These are phyloP conservation scores for Mythimna impura DNA, from an alignment of 2,888 invertebrate species.

Conservation along the genomic window DNA sequence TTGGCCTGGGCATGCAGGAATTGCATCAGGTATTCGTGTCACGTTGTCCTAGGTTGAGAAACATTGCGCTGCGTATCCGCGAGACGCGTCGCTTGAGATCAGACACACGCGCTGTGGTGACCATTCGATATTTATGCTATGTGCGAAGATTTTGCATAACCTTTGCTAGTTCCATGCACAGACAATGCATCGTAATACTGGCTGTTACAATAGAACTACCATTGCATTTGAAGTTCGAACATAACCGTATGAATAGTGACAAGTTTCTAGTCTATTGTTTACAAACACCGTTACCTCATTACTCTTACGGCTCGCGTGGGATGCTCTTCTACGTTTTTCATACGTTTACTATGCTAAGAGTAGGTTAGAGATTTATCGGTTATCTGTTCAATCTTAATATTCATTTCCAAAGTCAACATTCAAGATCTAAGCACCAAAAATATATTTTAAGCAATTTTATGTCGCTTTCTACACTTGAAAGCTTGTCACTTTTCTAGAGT, in stretches of 20 bases:
- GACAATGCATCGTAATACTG: constrained; percentile 46
- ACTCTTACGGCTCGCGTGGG: constrained; percentile 45
- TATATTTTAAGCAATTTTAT: too few species aligned
- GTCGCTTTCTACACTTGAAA: not conserved
- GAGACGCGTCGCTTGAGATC: constrained; percentile 1
- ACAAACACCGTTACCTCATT: constrained; percentile 54
- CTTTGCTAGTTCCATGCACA: constrained; percentile 8
- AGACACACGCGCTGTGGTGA: not conserved
- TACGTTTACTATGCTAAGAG: constrained; percentile 23
- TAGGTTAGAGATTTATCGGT: constrained; percentile 15
- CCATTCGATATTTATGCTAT: constrained; percentile 24
- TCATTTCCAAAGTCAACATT: not conserved
- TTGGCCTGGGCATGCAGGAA: constrained; percentile 2
- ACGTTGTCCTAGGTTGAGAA: constrained; percentile 26
- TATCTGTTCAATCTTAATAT: not conserved
- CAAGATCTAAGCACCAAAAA: too few species aligned
- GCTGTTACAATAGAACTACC: constrained; percentile 13
- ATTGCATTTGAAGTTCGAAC: constrained; percentile 32
- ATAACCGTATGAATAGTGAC: constrained; percentile 36
- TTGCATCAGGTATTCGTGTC: constrained; percentile 12
- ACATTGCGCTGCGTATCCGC: constrained; percentile 2
- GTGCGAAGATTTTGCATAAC: constrained; percentile 13
- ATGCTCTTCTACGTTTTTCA: constrained; percentile 34
- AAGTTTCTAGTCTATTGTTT: constrained; percentile 56
- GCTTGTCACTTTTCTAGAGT: not conserved